Conservation (phyloP, 2,797 vertebrate genomes). For the Pantherophis alleghaniensis region DNA sequence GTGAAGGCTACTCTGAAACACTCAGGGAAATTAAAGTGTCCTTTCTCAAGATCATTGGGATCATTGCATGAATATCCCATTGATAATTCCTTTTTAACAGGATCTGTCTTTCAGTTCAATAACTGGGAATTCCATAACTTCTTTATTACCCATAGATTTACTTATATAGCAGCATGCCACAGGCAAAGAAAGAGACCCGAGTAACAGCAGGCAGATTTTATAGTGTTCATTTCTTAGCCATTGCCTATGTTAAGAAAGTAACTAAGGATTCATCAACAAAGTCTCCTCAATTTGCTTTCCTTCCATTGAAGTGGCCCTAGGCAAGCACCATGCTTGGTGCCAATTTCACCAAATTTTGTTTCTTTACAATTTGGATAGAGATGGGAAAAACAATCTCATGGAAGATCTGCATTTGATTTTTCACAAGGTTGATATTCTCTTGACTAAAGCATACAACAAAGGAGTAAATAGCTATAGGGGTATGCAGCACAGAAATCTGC, state of each 20-base stretch:
- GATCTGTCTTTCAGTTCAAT: background rate
- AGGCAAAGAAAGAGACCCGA: background rate
- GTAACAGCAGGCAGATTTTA: too few species aligned
- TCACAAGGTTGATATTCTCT: background rate
- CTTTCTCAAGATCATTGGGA: background rate
- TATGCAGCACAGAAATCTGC: background rate
- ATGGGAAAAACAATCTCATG: background rate
- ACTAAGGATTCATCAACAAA: background rate
- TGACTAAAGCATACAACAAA: background rate
- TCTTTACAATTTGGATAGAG: background rate
- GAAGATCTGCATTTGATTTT: background rate
- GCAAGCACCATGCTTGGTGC: background rate
- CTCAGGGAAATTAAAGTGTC: background rate
- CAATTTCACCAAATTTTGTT: background rate
- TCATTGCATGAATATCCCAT: background rate
- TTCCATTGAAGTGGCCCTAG: background rate
- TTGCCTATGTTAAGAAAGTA: background rate
- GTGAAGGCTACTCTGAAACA: background rate
- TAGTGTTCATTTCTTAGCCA: background rate
- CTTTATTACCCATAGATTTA: background rate
- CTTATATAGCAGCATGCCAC: background rate
- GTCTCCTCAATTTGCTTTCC: background rate
- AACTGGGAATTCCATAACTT: background rate
- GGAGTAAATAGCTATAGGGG: background rate
- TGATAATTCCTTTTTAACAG: background rate